A percentile compares a stretch with the other conserved stretches of the same genome.
Evolutionary conservation across 1,140 invertebrate genomes (phyloP).

Genomic region (Trachymyrmex cornetzi): DNA sequence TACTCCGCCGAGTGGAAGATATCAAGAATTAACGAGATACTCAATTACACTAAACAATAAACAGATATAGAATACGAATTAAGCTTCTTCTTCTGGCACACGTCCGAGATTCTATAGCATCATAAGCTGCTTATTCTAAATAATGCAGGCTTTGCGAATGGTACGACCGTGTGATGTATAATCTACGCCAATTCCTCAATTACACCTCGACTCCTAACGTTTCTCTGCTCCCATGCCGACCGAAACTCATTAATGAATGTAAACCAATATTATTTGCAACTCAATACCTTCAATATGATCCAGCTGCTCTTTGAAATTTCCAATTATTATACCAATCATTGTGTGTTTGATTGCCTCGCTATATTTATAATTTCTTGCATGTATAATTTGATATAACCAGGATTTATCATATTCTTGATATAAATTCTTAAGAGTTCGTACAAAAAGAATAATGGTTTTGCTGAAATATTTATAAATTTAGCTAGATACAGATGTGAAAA

Average conservation of each 20-base stretch:
- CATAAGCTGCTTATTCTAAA: conserved; percentile 59
- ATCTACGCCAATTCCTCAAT: conserved; percentile 53
- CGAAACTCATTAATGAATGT: conserved; percentile 54
- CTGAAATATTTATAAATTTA: too few species aligned
- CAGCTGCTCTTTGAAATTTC: conserved; percentile 37
- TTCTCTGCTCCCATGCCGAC: neutral
- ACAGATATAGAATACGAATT: conserved; percentile 44
- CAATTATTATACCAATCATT: conserved; percentile 50
- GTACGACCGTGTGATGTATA: conserved; percentile 13
- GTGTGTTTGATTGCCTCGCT: neutral
- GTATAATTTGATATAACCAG: neutral
- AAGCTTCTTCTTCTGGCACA: conserved; percentile 43
- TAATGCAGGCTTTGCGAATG: conserved; percentile 26
- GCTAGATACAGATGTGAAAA: too few species aligned
- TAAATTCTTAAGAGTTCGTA: neutral
- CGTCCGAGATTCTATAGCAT: conserved; percentile 35
- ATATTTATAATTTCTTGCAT: conserved; percentile 16
- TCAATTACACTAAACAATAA: conserved; percentile 50
- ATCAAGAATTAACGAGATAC: conserved; percentile 49
- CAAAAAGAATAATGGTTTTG: too few species aligned
- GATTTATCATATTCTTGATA: neutral
- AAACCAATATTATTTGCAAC: conserved; percentile 58
- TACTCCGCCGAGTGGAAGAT: conserved; percentile 18
- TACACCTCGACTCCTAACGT: neutral
- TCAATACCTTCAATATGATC: conserved; percentile 18